Conservation (phyloP, 2,113 vertebrate genomes). For the Butastur rufipennis region DNA sequence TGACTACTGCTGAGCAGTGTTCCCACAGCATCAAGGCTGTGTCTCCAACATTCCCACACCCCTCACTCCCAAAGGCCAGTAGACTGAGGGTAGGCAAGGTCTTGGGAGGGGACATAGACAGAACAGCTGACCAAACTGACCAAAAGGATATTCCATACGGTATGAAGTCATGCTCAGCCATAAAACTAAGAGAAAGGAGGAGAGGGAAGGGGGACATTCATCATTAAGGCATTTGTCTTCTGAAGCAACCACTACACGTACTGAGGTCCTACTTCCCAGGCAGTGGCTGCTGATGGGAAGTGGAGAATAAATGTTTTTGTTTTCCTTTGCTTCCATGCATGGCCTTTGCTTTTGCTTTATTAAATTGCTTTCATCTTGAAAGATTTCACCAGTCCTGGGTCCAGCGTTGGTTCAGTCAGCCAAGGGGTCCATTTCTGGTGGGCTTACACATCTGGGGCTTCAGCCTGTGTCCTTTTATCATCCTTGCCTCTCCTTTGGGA, state of each 20-base stretch:
- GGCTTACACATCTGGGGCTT: too few species aligned
- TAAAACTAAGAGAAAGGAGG: neutral
- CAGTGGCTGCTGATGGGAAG: neutral
- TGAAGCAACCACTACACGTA: neutral
- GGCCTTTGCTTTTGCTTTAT: neutral
- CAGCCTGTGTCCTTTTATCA: too few species aligned
- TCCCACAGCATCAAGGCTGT: neutral
- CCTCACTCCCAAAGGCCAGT: neutral
- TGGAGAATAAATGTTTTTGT: neutral
- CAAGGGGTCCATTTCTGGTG: too few species aligned
- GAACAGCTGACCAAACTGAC: neutral
- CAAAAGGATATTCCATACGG: neutral
- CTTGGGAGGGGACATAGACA: neutral
- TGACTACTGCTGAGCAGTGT: neutral
- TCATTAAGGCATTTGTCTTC: neutral
- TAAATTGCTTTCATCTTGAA: neutral
- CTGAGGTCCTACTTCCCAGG: neutral
- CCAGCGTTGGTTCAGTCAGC: too few species aligned
- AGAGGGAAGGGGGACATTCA: fast-evolving
- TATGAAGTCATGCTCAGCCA: neutral
- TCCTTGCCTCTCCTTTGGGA: too few species aligned
- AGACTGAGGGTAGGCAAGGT: neutral
- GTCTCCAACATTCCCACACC: neutral
- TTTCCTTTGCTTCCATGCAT: neutral
- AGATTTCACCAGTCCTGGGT: too few species aligned